These are phyloP conservation scores for Cyprinodon tularosa DNA, from an alignment of 2,113 vertebrate genomes.

Conservation along the genomic window DNA sequence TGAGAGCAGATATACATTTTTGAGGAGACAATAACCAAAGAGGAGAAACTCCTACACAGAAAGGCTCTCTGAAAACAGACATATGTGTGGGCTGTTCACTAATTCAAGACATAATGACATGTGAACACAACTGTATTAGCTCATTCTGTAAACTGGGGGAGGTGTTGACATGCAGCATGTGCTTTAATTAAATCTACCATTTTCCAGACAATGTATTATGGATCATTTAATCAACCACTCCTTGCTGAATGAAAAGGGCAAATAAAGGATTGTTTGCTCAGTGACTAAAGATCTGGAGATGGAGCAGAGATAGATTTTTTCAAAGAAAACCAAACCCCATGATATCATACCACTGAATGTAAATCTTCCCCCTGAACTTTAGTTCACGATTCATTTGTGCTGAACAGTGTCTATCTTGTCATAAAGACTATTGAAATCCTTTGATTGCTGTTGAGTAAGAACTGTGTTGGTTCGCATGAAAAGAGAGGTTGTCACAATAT, in stretches of 20 bases:
- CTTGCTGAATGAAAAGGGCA: constrained; percentile 67
- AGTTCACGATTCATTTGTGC: constrained; percentile 54
- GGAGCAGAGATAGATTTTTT: constrained; percentile 64
- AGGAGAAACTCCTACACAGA: constrained; percentile 38
- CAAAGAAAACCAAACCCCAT: constrained; percentile 70
- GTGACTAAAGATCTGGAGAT: constrained; percentile 75
- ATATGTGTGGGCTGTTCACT: constrained; percentile 27
- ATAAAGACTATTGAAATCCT: constrained; percentile 40
- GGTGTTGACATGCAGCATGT: constrained; percentile 64
- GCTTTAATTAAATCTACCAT: constrained; percentile 65
- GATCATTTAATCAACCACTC: constrained; percentile 71
- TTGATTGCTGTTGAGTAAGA: constrained; percentile 40
- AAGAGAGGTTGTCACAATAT: constrained; percentile 31
- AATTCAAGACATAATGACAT: constrained; percentile 37
- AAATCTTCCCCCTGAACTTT: constrained; percentile 59
- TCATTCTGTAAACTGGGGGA: constrained; percentile 53
- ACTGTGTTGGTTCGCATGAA: constrained; percentile 25
- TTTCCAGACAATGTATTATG: constrained; percentile 75
- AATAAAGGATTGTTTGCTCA: constrained; percentile 77
- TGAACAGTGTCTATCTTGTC: constrained; percentile 55
- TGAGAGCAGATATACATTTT: constrained; percentile 58
- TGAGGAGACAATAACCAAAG: constrained; percentile 46
- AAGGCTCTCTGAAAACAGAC: constrained; percentile 37
- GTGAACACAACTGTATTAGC: constrained; percentile 53
- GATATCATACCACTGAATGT: constrained; percentile 74